Base-by-base conservation (phyloP, 2,113 vertebrate genomes). In the Cranoglanis bouderius region DNA sequence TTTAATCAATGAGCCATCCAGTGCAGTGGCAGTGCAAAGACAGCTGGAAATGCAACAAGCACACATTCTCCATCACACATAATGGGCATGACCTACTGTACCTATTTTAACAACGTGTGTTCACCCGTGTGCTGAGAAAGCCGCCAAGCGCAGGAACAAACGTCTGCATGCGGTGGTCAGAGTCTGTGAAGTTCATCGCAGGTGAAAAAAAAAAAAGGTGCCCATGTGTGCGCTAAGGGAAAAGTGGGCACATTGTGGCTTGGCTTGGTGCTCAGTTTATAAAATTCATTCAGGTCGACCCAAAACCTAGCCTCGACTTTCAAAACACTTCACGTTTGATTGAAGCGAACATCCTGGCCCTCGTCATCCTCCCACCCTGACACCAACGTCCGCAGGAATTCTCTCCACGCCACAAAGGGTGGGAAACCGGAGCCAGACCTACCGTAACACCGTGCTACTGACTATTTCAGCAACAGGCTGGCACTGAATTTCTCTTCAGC, bases 271-370 rank as follows among this genome's bases (percentile, higher is more conserved):
- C 77, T 81, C 18, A 49, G 86, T 91, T 91, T 89, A 91, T 65
- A 83, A 43, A 82, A 67, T 90, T 35, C 24, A 85, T 63, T 85
- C 80, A 89, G 85, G 88, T 90, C 35, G 72, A 87, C 89, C 81
- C 75, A 83, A 65, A 85, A 82, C 40, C 32, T 38, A 57, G 72
- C 83, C 70, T 55, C 85, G 83, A 59, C 55, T 40, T 89, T 87
- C 72, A 72, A 89, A 91, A 92, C 90, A 87, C 59, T 90, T 92
- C 40, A 91, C 59, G 87, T 89, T 49, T 90, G 84, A 92, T 84
- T 90, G 88, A 83, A 75, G 55, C 19, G 35, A 70, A 90, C 86
- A 90, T 88, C 90, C 88, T 89, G 85, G 82, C 72, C 38, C 82
- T 85, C 18, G 67, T 38, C 55, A 40, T 85, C 24, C 72, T 87